Evolutionary conservation across 2,113 vertebrate genomes (phyloP), one percentile per base, ranked within the genome.

Genomic region (Corythoichthys haematopterus): DNA sequence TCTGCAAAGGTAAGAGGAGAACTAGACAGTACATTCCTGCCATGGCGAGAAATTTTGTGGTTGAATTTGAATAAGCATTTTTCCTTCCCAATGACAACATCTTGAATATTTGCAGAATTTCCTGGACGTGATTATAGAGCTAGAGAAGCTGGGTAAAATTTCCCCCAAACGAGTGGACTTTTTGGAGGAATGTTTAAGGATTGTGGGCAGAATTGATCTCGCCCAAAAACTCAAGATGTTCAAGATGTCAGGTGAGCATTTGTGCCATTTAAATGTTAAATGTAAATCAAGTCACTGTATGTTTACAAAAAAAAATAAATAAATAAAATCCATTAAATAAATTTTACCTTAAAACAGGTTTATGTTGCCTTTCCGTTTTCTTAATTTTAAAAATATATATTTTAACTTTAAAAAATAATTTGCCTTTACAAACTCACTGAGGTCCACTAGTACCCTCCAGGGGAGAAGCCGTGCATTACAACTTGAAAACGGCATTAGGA

Each of bases 71-170:
- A 33, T 65, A 14, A 65, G 11, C 15, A 35, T 10, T 36, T 51
- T 55, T 16, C 20, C 36, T 53, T 55, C 14, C 12, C 35, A 1
- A 43, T 53, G 16, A 53, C 4, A 11, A 36, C 36, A 45, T 36
- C 12, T 15, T 3, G n/a, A 16, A 55, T 3, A 60, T 10, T 77
- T 2, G 67, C 84, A 99, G 97, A 93, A 85, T 80, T 98, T 98
- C 80, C 81, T 99, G 65, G 92, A 94, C 68, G 70, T 99, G 60
- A 75, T 95, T 37, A 84, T 90, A 72, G 94, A 96, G 71, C 77
- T 99, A 48, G 97, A 99, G 86, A 97, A 95, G 67, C 64, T 90
- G 68, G 92, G 93, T 64, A 81, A 90, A 79, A 77, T 97, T 81
- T 92, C 92, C 57, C 85, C 92, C 12, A 86, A 93, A 80, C 91